phyloP scores from a whole-genome alignment of 2,888 invertebrate genomes.

The Clusia tigrina region DNA sequence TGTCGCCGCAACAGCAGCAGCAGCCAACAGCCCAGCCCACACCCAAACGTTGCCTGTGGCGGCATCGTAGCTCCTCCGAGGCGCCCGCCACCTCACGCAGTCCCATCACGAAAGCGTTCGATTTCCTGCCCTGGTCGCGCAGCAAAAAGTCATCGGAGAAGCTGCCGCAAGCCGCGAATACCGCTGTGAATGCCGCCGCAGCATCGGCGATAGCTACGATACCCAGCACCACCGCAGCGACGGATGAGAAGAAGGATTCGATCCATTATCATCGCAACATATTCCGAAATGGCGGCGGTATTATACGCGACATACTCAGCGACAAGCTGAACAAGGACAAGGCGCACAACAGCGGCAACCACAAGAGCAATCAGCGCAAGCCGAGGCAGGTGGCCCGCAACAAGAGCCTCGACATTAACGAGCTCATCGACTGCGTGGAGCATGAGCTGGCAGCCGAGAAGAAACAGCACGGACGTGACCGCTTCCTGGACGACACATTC shows the following conservation, averaged over 20 bases:
- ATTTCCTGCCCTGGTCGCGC: constrained; percentile 61
- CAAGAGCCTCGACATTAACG: constrained; percentile 61
- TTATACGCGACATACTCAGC: constrained; percentile 58
- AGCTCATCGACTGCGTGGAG: constrained; percentile 58
- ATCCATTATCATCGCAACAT: constrained; percentile 58
- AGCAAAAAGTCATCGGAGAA: constrained; percentile 44
- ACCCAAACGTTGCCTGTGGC: constrained; percentile 35
- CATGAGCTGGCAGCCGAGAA: constrained; percentile 41
- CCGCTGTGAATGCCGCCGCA: constrained; percentile 6
- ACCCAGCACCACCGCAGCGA: neutral
- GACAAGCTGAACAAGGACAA: constrained; percentile 58
- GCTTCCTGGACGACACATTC: constrained; percentile 52
- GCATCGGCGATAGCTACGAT: constrained; percentile 20
- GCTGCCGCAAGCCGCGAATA: constrained; percentile 1
- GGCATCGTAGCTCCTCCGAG: constrained; percentile 31
- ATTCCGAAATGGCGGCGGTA: constrained; percentile 59
- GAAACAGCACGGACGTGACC: constrained; percentile 23
- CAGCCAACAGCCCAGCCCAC: neutral
- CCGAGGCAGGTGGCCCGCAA: constrained; percentile 50
- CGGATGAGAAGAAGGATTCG: constrained; percentile 40
- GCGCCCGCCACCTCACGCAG: constrained; percentile 45
- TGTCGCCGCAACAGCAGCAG: neutral
- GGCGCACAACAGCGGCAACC: constrained; percentile 19
- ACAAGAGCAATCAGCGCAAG: constrained; percentile 43
- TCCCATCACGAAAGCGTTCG: constrained; percentile 62